Base-by-base conservation (phyloP, 2,888 invertebrate species). In the Dynastes maya region DNA sequence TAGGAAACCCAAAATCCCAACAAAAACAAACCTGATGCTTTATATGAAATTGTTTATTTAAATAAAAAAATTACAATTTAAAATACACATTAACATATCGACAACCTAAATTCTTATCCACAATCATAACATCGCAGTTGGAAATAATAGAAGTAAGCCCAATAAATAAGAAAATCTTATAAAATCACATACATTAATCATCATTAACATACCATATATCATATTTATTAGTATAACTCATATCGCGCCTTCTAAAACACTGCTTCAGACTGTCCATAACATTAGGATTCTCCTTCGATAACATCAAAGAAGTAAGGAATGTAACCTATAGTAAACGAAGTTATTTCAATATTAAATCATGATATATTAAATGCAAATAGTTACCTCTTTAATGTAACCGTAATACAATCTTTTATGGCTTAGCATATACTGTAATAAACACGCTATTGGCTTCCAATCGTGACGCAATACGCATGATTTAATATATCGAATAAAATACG, bases 201-300 rank as follows among this genome's bases (percentile, higher is more conserved):
- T 76, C 37, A 27, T 72, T 64, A 22, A 71, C 22, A 71, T 64
- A 78, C 77, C 77, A 78, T 32, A 78, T 64, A 37, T 78, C 77
- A 71, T 51, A 72, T 32, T 53, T 70, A 78, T 64, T 71, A 22
- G 22, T n/a, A 16, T 68, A 37, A 16, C 55, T 45, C 16, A 16
- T 51, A 45, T 71, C 37, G 37, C 29, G 61, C 51, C 49, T 78
- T 16, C 40, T 29, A 40, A 78, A 78, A 37, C 77, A 78, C 22
- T 61, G 63, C 32, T 78, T 27, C n/a, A 78, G 51, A 13, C 53
- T 71, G 6, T 37, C 13, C 49, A 78, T 53, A 61, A 71, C 64
- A 32, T 22, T 32, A 16, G 70, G 22, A 51, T 78, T 61, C 16
- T 51, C 29, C 16, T 63, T 51, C 13, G 71, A 49, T 16, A 49